Evolutionary conservation across 2,113 vertebrate genomes (phyloP).

Genomic region (Tyrannus savana): DNA sequence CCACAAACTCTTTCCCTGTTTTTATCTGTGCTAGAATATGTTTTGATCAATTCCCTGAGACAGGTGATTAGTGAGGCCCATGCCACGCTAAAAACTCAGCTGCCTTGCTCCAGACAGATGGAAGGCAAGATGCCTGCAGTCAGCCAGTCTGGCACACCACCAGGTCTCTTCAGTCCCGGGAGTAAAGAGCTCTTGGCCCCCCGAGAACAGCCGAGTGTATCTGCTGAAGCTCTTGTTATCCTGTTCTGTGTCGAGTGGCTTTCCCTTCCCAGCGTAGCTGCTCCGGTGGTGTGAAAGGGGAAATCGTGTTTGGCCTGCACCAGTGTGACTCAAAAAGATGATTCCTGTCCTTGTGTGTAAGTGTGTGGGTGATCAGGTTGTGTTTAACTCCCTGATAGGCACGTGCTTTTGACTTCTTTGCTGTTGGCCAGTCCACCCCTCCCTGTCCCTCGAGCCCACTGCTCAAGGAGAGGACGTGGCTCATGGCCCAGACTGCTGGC

Average conservation of each 20-base stretch:
- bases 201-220: neutral
- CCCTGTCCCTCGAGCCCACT: neutral
- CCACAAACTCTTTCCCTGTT: neutral
- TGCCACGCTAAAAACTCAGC: neutral
- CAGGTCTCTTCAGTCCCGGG: neutral
- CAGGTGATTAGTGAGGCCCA: neutral
- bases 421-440: neutral
- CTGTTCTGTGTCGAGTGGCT: neutral
- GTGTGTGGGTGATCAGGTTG: neutral
- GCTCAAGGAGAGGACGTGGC: neutral
- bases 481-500: neutral
- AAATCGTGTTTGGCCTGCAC: rapidly evolving
- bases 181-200: neutral
- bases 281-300: neutral
- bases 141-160: neutral
- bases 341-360: neutral
- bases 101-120: neutral
- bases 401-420: neutral
- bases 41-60: neutral
- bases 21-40: neutral
- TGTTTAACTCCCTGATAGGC: neutral
- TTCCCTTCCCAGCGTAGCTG: neutral
- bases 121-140: neutral
- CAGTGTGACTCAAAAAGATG: neutral
- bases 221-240: neutral